Conservation (phyloP, 2,888 invertebrate genomes). For the Dasysyrphus tricinctus region DNA sequence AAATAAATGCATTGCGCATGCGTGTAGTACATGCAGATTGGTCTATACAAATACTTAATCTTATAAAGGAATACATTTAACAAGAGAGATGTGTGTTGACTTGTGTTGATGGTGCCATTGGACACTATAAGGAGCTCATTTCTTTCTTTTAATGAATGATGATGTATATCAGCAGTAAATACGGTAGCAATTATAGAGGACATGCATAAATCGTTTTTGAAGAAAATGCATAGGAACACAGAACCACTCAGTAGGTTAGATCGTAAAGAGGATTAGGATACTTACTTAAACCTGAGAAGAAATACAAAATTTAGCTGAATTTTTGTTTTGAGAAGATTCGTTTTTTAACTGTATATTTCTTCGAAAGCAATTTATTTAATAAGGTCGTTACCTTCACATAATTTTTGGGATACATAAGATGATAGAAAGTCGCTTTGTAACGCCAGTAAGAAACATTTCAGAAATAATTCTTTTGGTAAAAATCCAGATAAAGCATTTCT, state of each 20-base stretch:
- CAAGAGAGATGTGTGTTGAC: conserved; percentile 29
- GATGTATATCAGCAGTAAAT: not conserved
- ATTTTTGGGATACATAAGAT: too few relatives aligned
- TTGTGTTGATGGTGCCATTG: conserved; percentile 8
- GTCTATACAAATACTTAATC: conserved; percentile 62
- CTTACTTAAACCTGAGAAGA: too few relatives aligned
- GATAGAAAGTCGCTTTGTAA: too few relatives aligned
- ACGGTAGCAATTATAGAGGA: conserved; percentile 24
- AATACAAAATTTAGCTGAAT: too few relatives aligned
- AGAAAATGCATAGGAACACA: not conserved
- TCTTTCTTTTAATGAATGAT: conserved; percentile 15
- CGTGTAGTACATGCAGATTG: conserved; percentile 66
- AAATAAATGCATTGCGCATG: conserved; percentile 72
- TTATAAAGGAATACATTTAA: conserved; percentile 43
- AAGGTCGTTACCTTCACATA: too few relatives aligned
- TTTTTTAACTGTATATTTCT: too few relatives aligned
- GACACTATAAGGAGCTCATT: not conserved
- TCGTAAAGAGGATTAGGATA: too few relatives aligned
- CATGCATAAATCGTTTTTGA: not conserved
- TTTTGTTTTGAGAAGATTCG: too few relatives aligned
- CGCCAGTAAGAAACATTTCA: too few relatives aligned
- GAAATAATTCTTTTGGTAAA: too few relatives aligned
- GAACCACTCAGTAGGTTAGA: not conserved
- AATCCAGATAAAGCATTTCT: too few relatives aligned
- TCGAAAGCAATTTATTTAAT: too few relatives aligned